Percentiles rank a stretch among this genome's conserved stretches.
Evolutionary conservation across 2,888 invertebrate species (phyloP).

Genomic region (Pyrochroa serraticornis): DNA sequence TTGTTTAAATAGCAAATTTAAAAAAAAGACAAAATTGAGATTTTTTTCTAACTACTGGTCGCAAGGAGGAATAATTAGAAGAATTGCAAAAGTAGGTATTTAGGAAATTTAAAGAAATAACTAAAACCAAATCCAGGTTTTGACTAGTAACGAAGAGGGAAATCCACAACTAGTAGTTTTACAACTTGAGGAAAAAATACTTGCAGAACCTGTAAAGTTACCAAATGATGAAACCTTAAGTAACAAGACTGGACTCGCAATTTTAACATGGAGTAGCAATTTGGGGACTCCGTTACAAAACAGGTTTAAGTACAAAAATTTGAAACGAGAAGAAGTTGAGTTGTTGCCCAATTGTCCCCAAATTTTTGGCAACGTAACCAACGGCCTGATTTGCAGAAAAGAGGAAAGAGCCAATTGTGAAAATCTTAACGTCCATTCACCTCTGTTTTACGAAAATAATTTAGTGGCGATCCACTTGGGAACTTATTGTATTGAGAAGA

Average conservation of each 20-base stretch:
- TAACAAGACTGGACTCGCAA: background rate
- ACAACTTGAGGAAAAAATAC: no score
- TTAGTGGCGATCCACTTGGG: background rate
- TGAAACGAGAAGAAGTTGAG: no score
- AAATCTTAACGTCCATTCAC: no score
- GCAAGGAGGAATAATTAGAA: slow-evolving; percentile 14
- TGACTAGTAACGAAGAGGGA: no score
- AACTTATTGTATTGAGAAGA: no score
- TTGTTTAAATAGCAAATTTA: background rate
- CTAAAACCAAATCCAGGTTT: no score
- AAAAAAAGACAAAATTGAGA: background rate
- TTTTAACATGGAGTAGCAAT: background rate
- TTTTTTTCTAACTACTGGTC: slow-evolving; percentile 22
- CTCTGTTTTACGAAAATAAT: background rate
- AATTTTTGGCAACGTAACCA: background rate
- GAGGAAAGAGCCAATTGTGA: no score
- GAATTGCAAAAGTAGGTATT: background rate
- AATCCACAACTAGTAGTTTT: no score
- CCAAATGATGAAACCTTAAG: no score
- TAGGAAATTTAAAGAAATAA: no score
- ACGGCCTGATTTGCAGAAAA: no score
- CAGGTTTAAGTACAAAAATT: background rate
- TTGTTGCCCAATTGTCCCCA: background rate
- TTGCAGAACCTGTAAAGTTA: no score
- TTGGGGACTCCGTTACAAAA: background rate